These are phyloP conservation scores for Axis porcinus DNA, from an alignment of 2,113 vertebrate species.

Conservation along the genomic window DNA sequence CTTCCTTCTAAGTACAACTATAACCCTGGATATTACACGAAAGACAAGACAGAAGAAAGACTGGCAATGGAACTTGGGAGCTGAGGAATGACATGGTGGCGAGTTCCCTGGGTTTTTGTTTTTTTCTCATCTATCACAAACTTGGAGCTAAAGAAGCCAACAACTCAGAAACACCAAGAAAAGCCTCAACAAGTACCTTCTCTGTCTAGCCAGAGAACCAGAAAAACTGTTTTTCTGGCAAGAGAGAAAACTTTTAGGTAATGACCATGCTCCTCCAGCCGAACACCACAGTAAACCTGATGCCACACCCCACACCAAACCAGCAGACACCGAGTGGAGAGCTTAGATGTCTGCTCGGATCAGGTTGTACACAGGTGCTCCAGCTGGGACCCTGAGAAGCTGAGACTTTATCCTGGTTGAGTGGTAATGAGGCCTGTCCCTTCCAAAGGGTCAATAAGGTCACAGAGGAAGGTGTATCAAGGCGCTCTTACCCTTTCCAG, in stretches of 20 bases:
- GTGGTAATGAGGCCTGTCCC: rapidly evolving
- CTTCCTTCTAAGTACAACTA: background rate
- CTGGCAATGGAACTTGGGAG: background rate
- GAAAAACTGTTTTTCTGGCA: background rate
- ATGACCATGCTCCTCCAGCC: background rate
- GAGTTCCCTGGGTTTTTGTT: background rate
- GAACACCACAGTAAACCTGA: background rate
- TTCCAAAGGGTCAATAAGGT: background rate
- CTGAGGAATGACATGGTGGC: background rate
- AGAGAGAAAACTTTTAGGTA: background rate
- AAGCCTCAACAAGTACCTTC: background rate
- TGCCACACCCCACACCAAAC: background rate
- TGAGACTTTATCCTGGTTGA: background rate
- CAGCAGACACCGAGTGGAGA: background rate
- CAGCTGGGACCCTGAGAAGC: background rate
- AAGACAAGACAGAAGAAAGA: background rate
- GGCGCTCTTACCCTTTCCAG: background rate
- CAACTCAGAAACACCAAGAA: background rate
- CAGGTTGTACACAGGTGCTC: background rate
- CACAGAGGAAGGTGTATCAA: background rate
- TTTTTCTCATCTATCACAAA: background rate
- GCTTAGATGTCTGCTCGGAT: background rate
- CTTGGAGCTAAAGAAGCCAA: background rate
- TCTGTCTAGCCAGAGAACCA: background rate
- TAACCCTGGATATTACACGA: background rate